A percentile compares a stretch with the other conserved stretches of the same genome.
Conservation (phyloP, 2,888 invertebrate species). For the Rhamnusium bicolor region DNA sequence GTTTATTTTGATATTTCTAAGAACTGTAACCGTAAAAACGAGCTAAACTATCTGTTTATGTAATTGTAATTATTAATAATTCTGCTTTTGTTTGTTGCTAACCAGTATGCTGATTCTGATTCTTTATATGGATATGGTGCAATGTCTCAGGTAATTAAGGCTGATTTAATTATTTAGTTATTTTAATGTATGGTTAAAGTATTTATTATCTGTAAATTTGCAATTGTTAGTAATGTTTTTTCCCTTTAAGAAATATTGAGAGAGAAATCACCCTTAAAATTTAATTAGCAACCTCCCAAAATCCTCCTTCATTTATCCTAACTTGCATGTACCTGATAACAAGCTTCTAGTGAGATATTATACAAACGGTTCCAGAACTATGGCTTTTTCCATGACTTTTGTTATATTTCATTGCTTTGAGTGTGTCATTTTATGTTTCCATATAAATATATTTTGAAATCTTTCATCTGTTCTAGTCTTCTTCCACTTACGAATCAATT, state of each 20-base stretch:
- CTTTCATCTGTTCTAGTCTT: constrained; percentile 70
- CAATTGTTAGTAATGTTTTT: neutral
- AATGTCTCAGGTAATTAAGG: constrained; percentile 70
- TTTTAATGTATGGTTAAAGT: neutral
- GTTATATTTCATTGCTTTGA: too few relatives aligned
- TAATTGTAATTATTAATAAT: constrained; percentile 23
- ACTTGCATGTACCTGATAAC: neutral
- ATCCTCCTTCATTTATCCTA: neutral
- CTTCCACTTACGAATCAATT: constrained; percentile 87
- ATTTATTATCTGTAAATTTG: neutral
- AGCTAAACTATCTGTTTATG: neutral
- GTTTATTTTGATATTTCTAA: neutral
- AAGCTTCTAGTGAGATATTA: neutral
- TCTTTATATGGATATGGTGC: constrained; percentile 67
- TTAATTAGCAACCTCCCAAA: neutral
- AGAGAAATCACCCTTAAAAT: neutral
- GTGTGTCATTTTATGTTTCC: too few relatives aligned
- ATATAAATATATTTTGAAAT: too few relatives aligned
- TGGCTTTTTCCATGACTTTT: too few relatives aligned
- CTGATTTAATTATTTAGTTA: neutral
- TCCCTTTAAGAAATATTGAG: neutral
- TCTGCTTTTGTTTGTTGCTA: constrained; percentile 56
- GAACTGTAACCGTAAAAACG: neutral
- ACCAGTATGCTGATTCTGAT: constrained; percentile 62
- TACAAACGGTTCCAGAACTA: neutral